A percentile compares a stretch with the other conserved stretches of the same genome.
Conservation (phyloP, 2,113 vertebrate genomes). For the Gymnobelideus leadbeateri region DNA sequence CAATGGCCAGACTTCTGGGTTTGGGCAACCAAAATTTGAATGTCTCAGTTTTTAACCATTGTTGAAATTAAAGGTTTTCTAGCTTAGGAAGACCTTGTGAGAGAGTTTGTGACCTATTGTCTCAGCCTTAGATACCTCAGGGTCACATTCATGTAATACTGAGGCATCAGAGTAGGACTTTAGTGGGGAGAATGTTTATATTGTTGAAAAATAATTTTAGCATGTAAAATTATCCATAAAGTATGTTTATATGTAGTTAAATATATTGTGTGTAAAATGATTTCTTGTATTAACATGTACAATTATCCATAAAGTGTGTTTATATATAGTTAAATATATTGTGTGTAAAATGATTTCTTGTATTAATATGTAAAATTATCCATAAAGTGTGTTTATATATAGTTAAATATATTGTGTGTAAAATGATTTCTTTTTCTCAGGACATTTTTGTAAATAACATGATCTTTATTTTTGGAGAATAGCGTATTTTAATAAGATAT, state of each 20-base stretch:
- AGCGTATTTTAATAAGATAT: neutral
- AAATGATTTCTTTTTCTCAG: neutral
- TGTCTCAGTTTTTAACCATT: neutral
- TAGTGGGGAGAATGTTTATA: neutral
- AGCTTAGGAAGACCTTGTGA: neutral
- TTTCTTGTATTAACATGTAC: too few species aligned
- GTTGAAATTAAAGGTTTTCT: neutral
- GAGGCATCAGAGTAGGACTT: neutral
- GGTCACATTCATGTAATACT: neutral
- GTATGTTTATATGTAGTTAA: too few species aligned
- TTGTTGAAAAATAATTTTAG: neutral
- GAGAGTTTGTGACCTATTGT: neutral
- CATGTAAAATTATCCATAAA: too few species aligned
- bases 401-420: constrained; percentile 10
- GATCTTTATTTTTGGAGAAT: neutral
- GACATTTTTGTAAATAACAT: constrained; percentile 1
- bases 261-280: too few species aligned
- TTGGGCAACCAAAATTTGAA: neutral
- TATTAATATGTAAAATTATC: neutral
- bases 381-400: neutral
- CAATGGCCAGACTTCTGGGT: neutral
- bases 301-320: too few species aligned
- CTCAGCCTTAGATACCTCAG: neutral
- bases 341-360: neutral
- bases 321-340: neutral